Conservation (phyloP, 2,888 invertebrate genomes). For the Ectobius pallidus region DNA sequence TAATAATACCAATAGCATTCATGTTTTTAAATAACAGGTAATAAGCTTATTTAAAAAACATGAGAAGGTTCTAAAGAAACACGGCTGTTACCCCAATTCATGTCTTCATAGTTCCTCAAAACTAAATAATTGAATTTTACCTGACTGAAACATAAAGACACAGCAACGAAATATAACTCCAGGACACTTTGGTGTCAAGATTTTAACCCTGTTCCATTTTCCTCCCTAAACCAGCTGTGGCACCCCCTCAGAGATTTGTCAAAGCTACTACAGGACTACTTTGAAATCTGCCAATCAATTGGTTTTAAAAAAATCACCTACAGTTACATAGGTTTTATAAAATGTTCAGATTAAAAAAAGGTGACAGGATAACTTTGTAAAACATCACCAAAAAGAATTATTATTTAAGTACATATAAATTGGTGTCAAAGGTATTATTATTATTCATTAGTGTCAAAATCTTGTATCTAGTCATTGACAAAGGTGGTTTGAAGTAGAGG, state of each 20-base stretch:
- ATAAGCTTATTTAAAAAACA: constrained; percentile 20
- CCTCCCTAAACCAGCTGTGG: not conserved
- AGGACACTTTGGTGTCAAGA: not conserved
- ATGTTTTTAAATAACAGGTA: constrained; percentile 13
- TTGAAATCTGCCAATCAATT: not conserved
- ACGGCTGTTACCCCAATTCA: not conserved
- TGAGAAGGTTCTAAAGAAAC: constrained; percentile 14
- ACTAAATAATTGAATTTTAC: not conserved
- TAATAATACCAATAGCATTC: constrained; percentile 18
- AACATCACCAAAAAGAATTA: no score
- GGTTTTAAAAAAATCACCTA: not conserved
- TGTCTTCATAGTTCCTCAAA: constrained; percentile 16
- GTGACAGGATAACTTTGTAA: no score
- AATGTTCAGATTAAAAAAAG: no score
- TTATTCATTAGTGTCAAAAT: no score
- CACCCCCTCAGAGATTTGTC: not conserved
- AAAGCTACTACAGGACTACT: no score
- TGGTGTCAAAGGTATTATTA: no score
- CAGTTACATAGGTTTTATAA: no score
- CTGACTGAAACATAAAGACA: constrained; percentile 6
- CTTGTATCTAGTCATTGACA: no score
- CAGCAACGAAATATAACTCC: constrained; percentile 19
- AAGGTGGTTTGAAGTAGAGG: not conserved
- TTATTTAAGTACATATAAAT: no score
- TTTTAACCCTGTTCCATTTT: no score